phyloP scores from a whole-genome alignment of 2,113 vertebrate species.

The Excalfactoria chinensis region DNA sequence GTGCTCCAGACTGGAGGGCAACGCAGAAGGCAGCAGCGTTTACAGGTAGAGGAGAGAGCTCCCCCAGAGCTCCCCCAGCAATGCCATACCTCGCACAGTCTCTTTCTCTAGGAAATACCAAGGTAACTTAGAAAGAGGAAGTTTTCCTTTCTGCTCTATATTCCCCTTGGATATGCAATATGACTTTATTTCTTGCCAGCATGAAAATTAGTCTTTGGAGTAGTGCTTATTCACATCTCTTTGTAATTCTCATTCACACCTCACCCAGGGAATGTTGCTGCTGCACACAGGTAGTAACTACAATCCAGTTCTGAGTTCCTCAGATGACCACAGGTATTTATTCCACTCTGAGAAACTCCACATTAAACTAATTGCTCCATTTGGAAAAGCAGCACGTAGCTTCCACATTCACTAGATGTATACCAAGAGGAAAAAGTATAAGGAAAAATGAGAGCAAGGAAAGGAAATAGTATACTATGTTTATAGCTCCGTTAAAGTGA shows the following conservation, averaged over 20 bases:
- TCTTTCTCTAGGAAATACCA: neutral
- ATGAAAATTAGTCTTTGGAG: neutral
- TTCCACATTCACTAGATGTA: neutral
- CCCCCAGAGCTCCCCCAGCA: accelerated
- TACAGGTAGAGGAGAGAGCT: neutral
- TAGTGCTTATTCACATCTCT: neutral
- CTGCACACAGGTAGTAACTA: neutral
- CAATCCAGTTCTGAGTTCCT: neutral
- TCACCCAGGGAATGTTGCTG: neutral
- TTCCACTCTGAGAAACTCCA: neutral
- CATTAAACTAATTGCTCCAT: neutral
- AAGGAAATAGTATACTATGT: slow-evolving; percentile 22
- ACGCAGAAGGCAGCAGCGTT: neutral
- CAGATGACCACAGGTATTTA: neutral
- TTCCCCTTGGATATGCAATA: neutral
- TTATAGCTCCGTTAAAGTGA: slow-evolving; percentile 20
- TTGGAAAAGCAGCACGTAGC: neutral
- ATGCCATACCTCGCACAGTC: neutral
- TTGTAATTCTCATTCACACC: neutral
- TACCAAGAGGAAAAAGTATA: neutral
- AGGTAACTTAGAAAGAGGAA: neutral
- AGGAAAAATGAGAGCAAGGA: slow-evolving; percentile 18
- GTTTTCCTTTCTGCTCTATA: neutral
- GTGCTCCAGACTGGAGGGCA: neutral
- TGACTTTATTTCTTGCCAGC: neutral